Percentiles rank a stretch among this genome's conserved stretches.
Conservation (phyloP, 1,140 invertebrate genomes). For the Ceratina japonica region DNA sequence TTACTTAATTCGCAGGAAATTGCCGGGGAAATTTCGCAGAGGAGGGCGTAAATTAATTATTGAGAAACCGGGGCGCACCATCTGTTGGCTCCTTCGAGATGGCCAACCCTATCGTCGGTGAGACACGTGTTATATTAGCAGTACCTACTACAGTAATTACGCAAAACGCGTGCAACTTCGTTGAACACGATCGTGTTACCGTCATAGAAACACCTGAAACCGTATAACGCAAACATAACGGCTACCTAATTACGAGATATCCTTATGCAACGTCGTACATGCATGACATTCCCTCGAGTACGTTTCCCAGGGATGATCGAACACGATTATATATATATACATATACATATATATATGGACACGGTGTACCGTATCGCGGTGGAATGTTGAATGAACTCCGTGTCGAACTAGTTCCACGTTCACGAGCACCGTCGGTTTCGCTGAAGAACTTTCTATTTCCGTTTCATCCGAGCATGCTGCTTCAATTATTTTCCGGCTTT, state of each 20-base stretch:
- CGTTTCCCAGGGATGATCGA: slow-evolving; percentile 4
- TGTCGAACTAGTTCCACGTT: slow-evolving; percentile 12
- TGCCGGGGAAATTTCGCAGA: no score
- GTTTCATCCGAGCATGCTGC: slow-evolving; percentile 33
- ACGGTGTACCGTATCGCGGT: neutral
- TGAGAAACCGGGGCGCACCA: no score
- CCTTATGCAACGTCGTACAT: slow-evolving; percentile 24
- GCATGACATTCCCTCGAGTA: neutral
- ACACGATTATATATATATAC: neutral
- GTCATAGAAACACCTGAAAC: slow-evolving; percentile 35
- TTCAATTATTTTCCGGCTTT: slow-evolving; percentile 32
- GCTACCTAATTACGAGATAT: slow-evolving; percentile 38
- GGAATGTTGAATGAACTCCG: slow-evolving; percentile 16
- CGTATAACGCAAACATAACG: slow-evolving; percentile 45
- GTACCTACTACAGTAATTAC: slow-evolving; percentile 12
- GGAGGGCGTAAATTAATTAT: slow-evolving; percentile 9
- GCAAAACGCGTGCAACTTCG: slow-evolving; percentile 26
- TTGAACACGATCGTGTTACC: slow-evolving; percentile 32
- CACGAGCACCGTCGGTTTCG: slow-evolving; percentile 15
- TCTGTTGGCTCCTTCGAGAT: neutral
- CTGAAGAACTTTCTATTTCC: slow-evolving; percentile 50
- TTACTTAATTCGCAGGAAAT: no score
- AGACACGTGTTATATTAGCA: slow-evolving; percentile 1
- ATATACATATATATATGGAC: no score
- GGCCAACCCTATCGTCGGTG: no score